Conservation (phyloP, 2,888 invertebrate species). For the Steinernema scapterisci region DNA sequence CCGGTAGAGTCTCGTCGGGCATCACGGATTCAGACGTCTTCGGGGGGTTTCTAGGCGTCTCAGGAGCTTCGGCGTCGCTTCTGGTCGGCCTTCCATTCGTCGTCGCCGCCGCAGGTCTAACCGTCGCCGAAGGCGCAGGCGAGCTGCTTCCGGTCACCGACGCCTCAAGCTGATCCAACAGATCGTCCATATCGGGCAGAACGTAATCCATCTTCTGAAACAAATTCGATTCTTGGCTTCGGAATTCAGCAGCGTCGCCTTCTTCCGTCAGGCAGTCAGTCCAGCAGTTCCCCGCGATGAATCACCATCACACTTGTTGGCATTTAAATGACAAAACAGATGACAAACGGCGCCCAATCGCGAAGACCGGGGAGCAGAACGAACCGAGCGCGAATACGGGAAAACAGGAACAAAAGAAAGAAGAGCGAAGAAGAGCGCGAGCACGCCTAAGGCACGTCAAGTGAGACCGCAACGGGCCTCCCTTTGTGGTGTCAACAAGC, state of each 20-base stretch:
- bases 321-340: background rate
- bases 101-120: slow-evolving; percentile 8
- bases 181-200: slow-evolving; percentile 28
- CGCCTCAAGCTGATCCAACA: slow-evolving; percentile 28
- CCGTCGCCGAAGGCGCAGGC: background rate
- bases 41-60: too few relatives aligned
- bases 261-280: too few relatives aligned
- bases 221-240: background rate
- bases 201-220: slow-evolving; percentile 30
- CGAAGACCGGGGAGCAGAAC: background rate
- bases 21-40: too few relatives aligned
- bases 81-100: too few relatives aligned
- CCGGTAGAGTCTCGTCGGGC: too few relatives aligned
- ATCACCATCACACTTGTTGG: background rate
- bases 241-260: background rate
- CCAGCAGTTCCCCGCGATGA: background rate
- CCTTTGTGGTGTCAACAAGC: background rate
- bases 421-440: background rate
- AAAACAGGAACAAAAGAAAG: too few relatives aligned
- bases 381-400: background rate
- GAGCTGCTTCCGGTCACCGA: background rate
- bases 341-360: background rate
- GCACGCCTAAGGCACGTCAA: slow-evolving; percentile 26
- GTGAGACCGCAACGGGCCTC: background rate
- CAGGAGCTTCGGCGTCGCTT: too few relatives aligned